These are phyloP conservation scores for Drosophila pallidifrons DNA, from an alignment of 1,140 invertebrate species.

Conservation along the genomic window DNA sequence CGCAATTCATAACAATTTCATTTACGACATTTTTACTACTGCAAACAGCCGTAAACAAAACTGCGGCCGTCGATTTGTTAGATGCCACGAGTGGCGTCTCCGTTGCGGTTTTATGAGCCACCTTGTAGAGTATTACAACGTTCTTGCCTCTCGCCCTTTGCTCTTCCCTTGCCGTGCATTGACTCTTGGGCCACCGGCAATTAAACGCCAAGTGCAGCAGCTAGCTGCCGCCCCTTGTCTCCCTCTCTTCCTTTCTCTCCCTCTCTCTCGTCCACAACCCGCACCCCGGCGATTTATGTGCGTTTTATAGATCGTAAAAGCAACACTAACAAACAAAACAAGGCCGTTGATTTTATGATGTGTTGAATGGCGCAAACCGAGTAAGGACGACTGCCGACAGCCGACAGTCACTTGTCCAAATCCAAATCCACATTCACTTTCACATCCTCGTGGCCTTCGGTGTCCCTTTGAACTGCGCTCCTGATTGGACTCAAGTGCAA, in stretches of 20 bases:
- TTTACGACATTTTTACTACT: conserved; percentile 82
- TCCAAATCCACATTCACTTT: conserved; percentile 23
- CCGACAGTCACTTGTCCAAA: conserved; percentile 53
- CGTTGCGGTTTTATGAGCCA: conserved; percentile 42
- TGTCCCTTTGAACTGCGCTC: conserved; percentile 31
- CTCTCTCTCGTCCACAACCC: conserved; percentile 16
- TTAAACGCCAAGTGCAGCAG: conserved; percentile 71
- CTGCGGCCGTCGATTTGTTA: conserved; percentile 62
- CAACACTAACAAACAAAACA: conserved; percentile 60
- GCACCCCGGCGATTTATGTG: conserved; percentile 70
- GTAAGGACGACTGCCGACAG: conserved; percentile 51
- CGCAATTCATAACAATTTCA: conserved; percentile 82
- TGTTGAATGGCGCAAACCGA: conserved; percentile 62
- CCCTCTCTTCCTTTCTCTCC: background rate
- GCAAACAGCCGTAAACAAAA: conserved; percentile 72
- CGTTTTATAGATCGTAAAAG: conserved; percentile 81
- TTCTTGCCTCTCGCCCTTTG: background rate
- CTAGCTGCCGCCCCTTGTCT: conserved; percentile 4
- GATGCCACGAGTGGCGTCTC: conserved; percentile 29
- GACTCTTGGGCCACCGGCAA: conserved; percentile 54
- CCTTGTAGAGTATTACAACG: conserved; percentile 17
- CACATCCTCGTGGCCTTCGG: conserved; percentile 19
- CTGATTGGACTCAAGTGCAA: conserved; percentile 67
- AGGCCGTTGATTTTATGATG: conserved; percentile 75
- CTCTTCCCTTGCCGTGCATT: conserved; percentile 27